A percentile compares a stretch with the other conserved stretches of the same genome.
phyloP scores from a whole-genome alignment of 1,140 invertebrate genomes.

The Cyrtorhinus lividipennis region DNA sequence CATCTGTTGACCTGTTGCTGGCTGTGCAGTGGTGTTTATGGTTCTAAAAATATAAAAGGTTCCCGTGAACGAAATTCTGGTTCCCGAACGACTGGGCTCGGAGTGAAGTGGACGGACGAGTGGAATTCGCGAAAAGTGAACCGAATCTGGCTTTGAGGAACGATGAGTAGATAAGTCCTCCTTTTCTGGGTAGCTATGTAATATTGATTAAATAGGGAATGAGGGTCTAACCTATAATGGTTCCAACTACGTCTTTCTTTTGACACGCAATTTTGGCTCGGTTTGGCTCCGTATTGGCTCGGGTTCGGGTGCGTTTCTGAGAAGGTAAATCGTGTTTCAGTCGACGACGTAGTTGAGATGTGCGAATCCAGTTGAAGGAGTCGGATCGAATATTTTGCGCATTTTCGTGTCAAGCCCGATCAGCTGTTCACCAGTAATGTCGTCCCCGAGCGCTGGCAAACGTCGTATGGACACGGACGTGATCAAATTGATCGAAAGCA shows the following conservation, averaged over 20 bases:
- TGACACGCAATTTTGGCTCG: neutral
- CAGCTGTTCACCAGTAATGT: constrained; percentile 54
- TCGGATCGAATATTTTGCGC: too few relatives aligned
- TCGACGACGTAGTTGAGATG: too few relatives aligned
- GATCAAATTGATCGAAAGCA: constrained; percentile 99
- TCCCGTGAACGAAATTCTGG: too few relatives aligned
- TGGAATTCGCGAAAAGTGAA: neutral
- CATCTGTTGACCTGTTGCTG: constrained; percentile 9
- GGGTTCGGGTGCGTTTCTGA: neutral
- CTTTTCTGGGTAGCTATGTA: constrained; percentile 8
- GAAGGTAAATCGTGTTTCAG: too few relatives aligned
- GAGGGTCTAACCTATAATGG: neutral
- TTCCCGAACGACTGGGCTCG: too few relatives aligned
- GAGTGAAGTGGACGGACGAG: too few relatives aligned
- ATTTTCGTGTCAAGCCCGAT: neutral
- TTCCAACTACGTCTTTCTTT: neutral
- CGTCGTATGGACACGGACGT: constrained; percentile 99
- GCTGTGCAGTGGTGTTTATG: neutral
- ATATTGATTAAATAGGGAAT: neutral
- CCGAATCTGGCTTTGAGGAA: neutral
- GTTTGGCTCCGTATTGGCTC: too few relatives aligned
- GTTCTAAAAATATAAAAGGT: constrained; percentile 3
- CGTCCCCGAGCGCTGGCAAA: constrained; percentile 98
- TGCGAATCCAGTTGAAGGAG: too few relatives aligned
- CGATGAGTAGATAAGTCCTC: neutral